Base-by-base conservation (phyloP, 30 jellyfish, hydroid and myxozoan genomes). In the Catostylus mosaicus region DNA sequence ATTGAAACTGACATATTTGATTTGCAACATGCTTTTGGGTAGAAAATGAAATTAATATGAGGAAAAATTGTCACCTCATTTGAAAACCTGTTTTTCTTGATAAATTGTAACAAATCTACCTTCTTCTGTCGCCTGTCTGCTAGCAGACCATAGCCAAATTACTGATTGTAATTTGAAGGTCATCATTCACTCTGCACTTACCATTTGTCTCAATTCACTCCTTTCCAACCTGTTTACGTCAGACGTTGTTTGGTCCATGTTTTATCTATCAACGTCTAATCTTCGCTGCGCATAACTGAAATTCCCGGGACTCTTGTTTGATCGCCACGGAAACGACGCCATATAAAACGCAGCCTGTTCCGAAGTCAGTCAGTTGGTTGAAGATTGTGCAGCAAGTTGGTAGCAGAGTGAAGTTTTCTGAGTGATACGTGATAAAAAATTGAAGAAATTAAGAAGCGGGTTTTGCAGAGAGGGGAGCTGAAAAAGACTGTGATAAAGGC, bases 311-410 rank as follows among this genome's bases (percentile, higher is more conserved):
- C 54, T 59, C 12, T n/a, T 59, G 71, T 59, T 19, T n/a, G 36
- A n/a, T 59, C 71, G 26, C 71, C 10, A 59, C 38, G 71, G 71
- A 4, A 59, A 59, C 71, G 36, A 18, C 32, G 36, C 71, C 38
- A 59, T 59, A 59, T 59, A 59, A n/a, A 23, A 3, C 51, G 37
- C 47, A 18, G 57, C 9, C 6, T 29, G 60, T 26, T 30, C 4
- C 37, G 29, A 36, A 2, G 22, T 35, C 3, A 5, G n/a, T 34
- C 4, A 24, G 29, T 10, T 24, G 72, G 32, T 27, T 37, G 10
- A 59, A n/a, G 36, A 16, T 1, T 22, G 71, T 5, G 38, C 9
- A 23, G 4, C 10, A 23, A 5, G 71, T 23, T 23, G 20, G 38
- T 3, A 6, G 63, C 6, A 35, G 20, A 23, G 71, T 23, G 7